These are phyloP conservation scores for Elmis aenea DNA, from an alignment of 2,888 invertebrate species.

Conservation along the genomic window DNA sequence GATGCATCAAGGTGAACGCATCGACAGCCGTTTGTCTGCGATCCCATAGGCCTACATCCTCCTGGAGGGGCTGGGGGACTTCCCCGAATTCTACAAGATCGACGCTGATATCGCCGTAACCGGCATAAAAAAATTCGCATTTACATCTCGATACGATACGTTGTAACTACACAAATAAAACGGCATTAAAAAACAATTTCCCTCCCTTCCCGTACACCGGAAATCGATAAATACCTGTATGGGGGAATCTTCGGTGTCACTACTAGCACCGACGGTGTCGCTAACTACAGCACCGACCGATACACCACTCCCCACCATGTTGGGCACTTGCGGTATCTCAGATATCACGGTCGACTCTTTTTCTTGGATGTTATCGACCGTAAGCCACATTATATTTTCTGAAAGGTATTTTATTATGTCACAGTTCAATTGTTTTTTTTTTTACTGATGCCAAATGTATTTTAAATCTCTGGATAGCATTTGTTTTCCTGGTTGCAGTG, in stretches of 20 bases:
- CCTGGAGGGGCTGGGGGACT: conserved; percentile 63
- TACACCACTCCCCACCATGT: conserved; percentile 88
- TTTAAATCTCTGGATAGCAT: too few relatives aligned
- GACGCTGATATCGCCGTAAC: conserved; percentile 79
- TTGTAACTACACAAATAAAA: conserved; percentile 66
- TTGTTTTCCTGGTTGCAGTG: too few relatives aligned
- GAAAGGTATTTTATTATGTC: conserved; percentile 34
- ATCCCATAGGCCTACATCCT: conserved; percentile 71
- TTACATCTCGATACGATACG: conserved; percentile 95
- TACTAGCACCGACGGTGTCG: conserved; percentile 78
- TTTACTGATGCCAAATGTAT: too few relatives aligned
- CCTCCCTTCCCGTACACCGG: too few relatives aligned
- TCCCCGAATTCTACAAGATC: conserved; percentile 63
- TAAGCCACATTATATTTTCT: conserved; percentile 95
- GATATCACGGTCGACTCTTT: conserved; percentile 73
- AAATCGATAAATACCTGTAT: conserved; percentile 40
- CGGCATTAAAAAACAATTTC: too few relatives aligned
- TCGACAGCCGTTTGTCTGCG: conserved; percentile 85
- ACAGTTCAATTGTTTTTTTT: conserved; percentile 2
- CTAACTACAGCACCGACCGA: conserved; percentile 96
- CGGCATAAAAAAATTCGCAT: conserved; percentile 97
- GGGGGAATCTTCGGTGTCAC: conserved; percentile 54
- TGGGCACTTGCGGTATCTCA: conserved; percentile 79
- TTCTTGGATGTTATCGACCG: conserved; percentile 88
- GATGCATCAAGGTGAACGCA: conserved; percentile 96